Evolutionary conservation across 2,797 vertebrate genomes (phyloP), one percentile per base, ranked within the genome.

Genomic region (Acanthurus tractus): DNA sequence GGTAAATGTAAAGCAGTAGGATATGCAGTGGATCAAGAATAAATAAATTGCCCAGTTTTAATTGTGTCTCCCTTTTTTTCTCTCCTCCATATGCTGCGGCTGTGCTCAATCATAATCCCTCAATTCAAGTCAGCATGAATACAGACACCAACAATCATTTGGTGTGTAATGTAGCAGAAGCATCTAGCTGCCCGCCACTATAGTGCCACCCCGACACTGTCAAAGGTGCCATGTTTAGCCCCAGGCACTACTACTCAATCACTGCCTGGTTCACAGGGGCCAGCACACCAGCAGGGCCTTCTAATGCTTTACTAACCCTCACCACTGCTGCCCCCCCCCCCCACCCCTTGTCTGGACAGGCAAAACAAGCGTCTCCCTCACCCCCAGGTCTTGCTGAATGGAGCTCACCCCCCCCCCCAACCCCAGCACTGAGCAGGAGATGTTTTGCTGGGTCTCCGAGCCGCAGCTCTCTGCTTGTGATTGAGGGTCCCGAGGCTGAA

Each of bases 101-200:
- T 58, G 66, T 76, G 67, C 53, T 59, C 65, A 54, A 48, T 67
- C 57, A 59, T 88, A 81, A 86, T 84, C 80, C 76, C 59, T 79
- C 67, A 55, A 57, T 85, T 89, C 54, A 82, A 84, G 61, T 75
- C 82, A 76, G 78, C 79, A 70, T 80, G 86, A 89, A 80, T 84
- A 71, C 71, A 82, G 82, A 82, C 79, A 79, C 69, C 84, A 77
- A 81, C 85, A 81, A 79, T 61, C 74, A 22, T 88, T 89, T 89
- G 89, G 81, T 87, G 92, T 84, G 63, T 88, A 93, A 92, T 93
- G 86, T 88, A 92, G 88, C 90, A 90, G 90, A 92, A 90, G 86
- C 85, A 61, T 87, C 75, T 79, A 40, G 73, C 81, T 83, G 86
- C 81, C 84, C 56, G 52, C 80, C 66, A 10, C 85, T 78, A 83